Percentiles rank a stretch among this genome's conserved stretches.
Evolutionary conservation across 2,113 vertebrate species (phyloP).

Genomic region (Osmerus eperlanus): DNA sequence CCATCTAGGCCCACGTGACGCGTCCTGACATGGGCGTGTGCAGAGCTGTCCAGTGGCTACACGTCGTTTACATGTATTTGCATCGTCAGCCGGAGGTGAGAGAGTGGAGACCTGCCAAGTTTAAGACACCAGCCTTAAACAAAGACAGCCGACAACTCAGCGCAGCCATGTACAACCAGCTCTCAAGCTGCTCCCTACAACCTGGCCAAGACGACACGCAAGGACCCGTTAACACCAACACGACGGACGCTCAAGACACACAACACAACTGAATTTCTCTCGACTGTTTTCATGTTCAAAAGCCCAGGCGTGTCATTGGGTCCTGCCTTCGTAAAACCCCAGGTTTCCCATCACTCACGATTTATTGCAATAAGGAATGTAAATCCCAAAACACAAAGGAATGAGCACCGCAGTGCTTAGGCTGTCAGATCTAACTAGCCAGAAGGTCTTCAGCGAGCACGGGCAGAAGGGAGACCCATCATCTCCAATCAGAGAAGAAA

Average conservation of each 20-base stretch:
- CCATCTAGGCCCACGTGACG: neutral
- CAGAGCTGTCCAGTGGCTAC: constrained; percentile 60
- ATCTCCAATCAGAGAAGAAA: constrained; percentile 59
- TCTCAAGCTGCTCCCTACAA: constrained; percentile 47
- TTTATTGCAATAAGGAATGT: constrained; percentile 69
- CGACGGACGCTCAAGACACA: constrained; percentile 20
- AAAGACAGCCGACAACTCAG: constrained; percentile 62
- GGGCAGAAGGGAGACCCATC: constrained; percentile 53
- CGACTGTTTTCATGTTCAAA: constrained; percentile 65
- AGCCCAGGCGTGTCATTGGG: constrained; percentile 64
- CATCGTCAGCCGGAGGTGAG: constrained; percentile 68
- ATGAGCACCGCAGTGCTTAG: constrained; percentile 56
- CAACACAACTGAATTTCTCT: constrained; percentile 59
- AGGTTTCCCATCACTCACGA: constrained; percentile 68
- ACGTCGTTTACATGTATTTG: constrained; percentile 69
- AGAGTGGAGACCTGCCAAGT: constrained; percentile 65
- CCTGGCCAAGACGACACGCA: neutral
- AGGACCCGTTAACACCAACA: neutral
- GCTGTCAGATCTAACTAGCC: constrained; percentile 69
- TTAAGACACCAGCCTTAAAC: constrained; percentile 52
- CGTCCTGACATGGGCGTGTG: constrained; percentile 32
- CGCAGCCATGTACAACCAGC: constrained; percentile 43
- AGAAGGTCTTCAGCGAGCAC: constrained; percentile 62
- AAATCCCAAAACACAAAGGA: constrained; percentile 70
- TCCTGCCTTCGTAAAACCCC: constrained; percentile 62